phyloP scores from a whole-genome alignment of 2,888 invertebrate species.

The Smittia aterrima region DNA sequence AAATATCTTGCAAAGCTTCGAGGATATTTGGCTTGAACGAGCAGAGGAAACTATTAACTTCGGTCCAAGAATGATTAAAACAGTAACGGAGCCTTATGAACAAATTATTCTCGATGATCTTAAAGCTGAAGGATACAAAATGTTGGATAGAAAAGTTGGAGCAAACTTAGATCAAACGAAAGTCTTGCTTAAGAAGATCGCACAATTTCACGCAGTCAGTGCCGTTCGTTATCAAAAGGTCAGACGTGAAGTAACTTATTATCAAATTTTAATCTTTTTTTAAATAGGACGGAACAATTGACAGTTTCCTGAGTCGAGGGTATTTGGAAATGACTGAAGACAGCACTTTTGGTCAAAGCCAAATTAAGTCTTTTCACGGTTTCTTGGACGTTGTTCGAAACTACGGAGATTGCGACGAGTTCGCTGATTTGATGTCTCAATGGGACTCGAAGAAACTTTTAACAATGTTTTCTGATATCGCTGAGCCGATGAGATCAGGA shows the following conservation, averaged over 20 bases:
- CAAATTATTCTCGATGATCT: constrained; percentile 39
- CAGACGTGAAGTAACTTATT: too few relatives aligned
- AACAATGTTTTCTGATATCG: too few relatives aligned
- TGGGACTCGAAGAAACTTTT: too few relatives aligned
- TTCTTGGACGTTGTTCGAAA: background rate
- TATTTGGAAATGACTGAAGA: too few relatives aligned
- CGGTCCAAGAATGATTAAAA: constrained; percentile 1
- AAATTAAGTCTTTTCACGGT: too few relatives aligned
- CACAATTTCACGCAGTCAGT: constrained; percentile 36
- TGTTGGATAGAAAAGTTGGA: constrained; percentile 38
- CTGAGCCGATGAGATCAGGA: constrained; percentile 30
- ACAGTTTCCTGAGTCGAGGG: background rate
- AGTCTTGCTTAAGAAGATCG: constrained; percentile 24
- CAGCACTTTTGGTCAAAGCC: too few relatives aligned
- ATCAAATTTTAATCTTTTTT: too few relatives aligned
- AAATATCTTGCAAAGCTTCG: constrained; percentile 17
- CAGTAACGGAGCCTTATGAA: constrained; percentile 16
- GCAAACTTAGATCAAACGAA: constrained; percentile 1
- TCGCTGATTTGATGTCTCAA: background rate
- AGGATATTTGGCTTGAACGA: constrained; percentile 26
- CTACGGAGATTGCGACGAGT: constrained; percentile 16
- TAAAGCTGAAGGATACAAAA: background rate
- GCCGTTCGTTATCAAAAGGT: constrained; percentile 23
- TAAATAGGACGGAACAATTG: constrained; percentile 20
- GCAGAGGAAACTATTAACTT: constrained; percentile 5